Base-by-base conservation (phyloP, 1,140 invertebrate species). In the Drosophila serrata region DNA sequence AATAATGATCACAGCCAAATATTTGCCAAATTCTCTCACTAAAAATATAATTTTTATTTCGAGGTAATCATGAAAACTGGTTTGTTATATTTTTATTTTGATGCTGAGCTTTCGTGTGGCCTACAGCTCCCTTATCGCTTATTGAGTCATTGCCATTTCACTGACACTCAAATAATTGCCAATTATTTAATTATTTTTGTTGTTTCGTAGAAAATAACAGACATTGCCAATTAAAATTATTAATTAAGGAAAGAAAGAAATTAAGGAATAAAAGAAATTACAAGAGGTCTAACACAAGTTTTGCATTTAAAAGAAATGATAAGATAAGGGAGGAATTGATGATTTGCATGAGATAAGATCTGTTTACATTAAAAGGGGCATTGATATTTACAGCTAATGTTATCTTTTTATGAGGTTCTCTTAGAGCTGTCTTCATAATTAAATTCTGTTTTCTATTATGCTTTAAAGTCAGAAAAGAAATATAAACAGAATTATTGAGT, bases 71-170 rank as follows among this genome's bases (percentile, higher is more conserved):
- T 43, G 35, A 67, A 72, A 72, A 72, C 65, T 27, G 69, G 65
- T 72, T 72, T 37, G 11, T 19, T 59, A 42, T 61, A 46, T 67
- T 45, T 69, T 62, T 69, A 48, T 51, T 37, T 48, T 48, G 19
- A 29, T 31, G 13, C 12, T 33, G 39, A 63, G 56, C 53, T 75
- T 74, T 77, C 49, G 49, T 61, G 39, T 76, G n/a, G n/a, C 45
- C 45, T 11, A 46, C 8, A 2, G 45, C 15, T 48, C 19, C 51
- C 60, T 88, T 90, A 88, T 90, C 68, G 65, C 85, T 62, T 22
- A 29, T 51, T 79, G 77, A 90, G 58, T 88, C 85, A 88, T 57
- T 70, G 48, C 48, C 64, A 62, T 45, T 65, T 33, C 42, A 19
- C 37, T 24, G 42, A 48, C 22, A 56, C 17, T 33, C 19, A 29